These are phyloP conservation scores for Muricea muricata DNA, from an alignment of 92 coral and sea anemone genomes.

Conservation along the genomic window DNA sequence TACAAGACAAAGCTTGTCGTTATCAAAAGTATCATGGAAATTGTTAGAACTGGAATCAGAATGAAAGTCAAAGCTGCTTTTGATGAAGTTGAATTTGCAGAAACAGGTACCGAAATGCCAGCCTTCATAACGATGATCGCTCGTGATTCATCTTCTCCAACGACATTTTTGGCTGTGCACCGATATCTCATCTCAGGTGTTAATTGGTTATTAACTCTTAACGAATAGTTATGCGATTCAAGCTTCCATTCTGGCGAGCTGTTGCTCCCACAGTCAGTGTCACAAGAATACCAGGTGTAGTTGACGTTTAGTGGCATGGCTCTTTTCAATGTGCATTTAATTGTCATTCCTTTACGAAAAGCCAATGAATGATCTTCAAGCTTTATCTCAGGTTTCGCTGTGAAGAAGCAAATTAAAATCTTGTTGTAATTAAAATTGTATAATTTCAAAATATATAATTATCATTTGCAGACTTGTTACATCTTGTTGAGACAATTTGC, in stretches of 20 bases:
- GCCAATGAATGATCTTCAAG: no score
- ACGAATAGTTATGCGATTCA: neutral
- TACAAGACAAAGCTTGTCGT: conserved; percentile 50
- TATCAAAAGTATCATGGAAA: neutral
- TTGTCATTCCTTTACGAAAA: conserved; percentile 1
- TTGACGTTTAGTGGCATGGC: neutral
- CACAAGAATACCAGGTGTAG: conserved; percentile 11
- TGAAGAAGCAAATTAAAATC: neutral
- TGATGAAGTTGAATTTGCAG: neutral
- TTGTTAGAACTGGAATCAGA: neutral
- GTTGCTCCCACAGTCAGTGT: neutral
- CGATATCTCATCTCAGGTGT: neutral
- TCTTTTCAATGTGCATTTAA: neutral
- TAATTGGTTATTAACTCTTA: neutral
- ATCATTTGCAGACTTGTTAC: no score
- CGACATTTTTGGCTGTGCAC: neutral
- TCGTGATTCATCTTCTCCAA: neutral
- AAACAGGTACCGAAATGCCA: no score
- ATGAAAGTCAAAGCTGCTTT: neutral
- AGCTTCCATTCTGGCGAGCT: neutral
- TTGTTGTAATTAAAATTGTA: neutral
- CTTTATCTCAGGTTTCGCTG: neutral
- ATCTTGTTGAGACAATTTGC: no score
- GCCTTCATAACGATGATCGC: neutral
- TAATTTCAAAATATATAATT: no score